A percentile compares a stretch with the other conserved stretches of the same genome.
Evolutionary conservation across 2,888 invertebrate genomes (phyloP).

Genomic region (Drosophila nr. perissopoda): DNA sequence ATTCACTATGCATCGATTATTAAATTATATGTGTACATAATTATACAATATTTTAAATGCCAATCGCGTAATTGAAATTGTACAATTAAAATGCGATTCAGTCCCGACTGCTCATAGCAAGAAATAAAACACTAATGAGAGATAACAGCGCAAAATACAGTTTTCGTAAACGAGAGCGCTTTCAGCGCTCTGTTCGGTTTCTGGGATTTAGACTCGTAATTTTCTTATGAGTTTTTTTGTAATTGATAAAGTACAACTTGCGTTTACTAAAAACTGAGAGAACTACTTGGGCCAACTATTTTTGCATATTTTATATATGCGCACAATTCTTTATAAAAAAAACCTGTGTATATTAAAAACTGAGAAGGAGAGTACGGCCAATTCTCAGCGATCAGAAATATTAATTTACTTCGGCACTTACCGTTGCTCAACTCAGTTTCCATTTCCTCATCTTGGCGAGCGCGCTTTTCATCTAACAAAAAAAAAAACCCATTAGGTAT

Average conservation of each 20-base stretch:
- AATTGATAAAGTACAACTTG: neutral
- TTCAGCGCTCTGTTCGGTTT: constrained; percentile 21
- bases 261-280: neutral
- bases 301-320: neutral
- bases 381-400: too few relatives aligned
- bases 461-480: constrained; percentile 77
- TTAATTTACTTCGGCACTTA: constrained; percentile 62
- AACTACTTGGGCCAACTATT: neutral
- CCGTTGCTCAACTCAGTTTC: constrained; percentile 82
- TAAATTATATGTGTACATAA: neutral
- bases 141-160: constrained; percentile 15
- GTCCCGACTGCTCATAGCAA: constrained; percentile 36
- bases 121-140: constrained; percentile 33
- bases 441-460: constrained; percentile 83
- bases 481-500: neutral
- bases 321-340: neutral
- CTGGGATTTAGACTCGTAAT: constrained; percentile 20
- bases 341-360: too few relatives aligned
- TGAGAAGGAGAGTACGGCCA: too few relatives aligned
- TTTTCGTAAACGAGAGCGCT: constrained; percentile 1
- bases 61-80: constrained; percentile 1
- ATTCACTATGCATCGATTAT: neutral
- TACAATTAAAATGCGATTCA: constrained; percentile 8
- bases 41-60: constrained; percentile 3
- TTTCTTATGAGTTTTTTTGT: neutral